Conservation (phyloP, 30 jellyfish, hydroid and myxozoan species). For the Chrysaora quinquecirrha region DNA sequence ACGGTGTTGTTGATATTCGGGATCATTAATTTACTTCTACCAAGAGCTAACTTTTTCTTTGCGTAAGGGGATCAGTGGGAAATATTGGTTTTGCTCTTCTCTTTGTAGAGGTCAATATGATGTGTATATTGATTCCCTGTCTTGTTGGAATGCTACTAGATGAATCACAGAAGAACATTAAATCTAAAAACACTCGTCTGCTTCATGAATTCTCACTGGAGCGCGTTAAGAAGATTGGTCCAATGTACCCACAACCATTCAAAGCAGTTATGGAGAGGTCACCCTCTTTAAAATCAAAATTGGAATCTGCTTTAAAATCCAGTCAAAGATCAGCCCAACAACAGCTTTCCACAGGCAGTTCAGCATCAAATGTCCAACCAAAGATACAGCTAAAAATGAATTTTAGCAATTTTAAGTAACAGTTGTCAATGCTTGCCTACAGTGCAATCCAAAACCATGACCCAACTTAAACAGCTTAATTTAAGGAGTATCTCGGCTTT, state of each 20-base stretch:
- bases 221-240: conserved; percentile 93
- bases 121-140: conserved; percentile 77
- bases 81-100: too few species aligned
- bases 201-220: conserved; percentile 84
- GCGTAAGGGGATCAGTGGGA: too few species aligned
- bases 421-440: too few species aligned
- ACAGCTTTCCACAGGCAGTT: conserved; percentile 7
- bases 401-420: conserved; percentile 90
- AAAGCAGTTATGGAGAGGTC: conserved; percentile 80
- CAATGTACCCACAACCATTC: conserved; percentile 85
- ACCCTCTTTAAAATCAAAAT: conserved; percentile 79
- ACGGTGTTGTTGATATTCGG: too few species aligned
- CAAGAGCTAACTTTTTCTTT: too few species aligned
- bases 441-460: too few species aligned
- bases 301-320: conserved; percentile 89
- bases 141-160: conserved; percentile 67
- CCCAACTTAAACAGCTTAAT: too few species aligned
- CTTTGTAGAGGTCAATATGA: conserved; percentile 81
- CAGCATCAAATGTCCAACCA: conserved; percentile 75
- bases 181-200: conserved; percentile 68
- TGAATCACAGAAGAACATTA: conserved; percentile 34
- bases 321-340: conserved; percentile 57
- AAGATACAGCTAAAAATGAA: conserved; percentile 95
- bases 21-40: too few species aligned
- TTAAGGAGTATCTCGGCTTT: too few species aligned